Evolutionary conservation across 2,888 invertebrate genomes (phyloP), one percentile per base, ranked within the genome.

Genomic region (Crematogaster levior): DNA sequence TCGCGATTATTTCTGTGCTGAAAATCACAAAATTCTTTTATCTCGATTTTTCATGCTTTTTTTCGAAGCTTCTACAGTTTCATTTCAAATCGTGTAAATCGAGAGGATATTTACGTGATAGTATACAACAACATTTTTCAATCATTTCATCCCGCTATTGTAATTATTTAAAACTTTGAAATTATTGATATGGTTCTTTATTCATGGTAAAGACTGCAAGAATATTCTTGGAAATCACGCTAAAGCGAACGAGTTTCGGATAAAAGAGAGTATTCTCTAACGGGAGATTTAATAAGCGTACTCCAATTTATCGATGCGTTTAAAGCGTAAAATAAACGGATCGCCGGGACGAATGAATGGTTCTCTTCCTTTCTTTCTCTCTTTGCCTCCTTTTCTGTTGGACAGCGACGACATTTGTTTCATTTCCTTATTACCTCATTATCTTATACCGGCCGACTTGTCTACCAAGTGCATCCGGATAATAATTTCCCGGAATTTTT

Each of bases 401-500:
- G 46, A 53, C 48, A 66, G 73, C 63, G 65, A 72, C 40, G 40
- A 68, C 73, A 66, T 81, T 80, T 30, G 65, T 80, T 82, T 66
- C 75, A 83, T 85, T 85, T 85, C 80, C 73, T 85, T 85, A 85
- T 83, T 83, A 82, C 63, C 84, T 74, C 80, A 83, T 85, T 85
- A 85, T 85, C 70, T 68, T 27, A 46, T 24, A 60, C 53, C 56
- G 63, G 34, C 61, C 73, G 61, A 63, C 63, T 65, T 66, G 63
- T 72, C 60, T 70, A 24, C 77, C n/a, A 24, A 66, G 74, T 81
- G 66, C 81, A 66, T 65, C 48, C 53, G 70, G 58, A 60, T 81
- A 84, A 84, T 84, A 74, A 73, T 77, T 84, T 82, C 72, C 30
- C 30, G 43, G 84, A 82, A 77, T 63, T 73, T 51, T 43, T 53